These are phyloP conservation scores for Ophraella communa DNA, from an alignment of 2,888 invertebrate genomes.

Conservation along the genomic window DNA sequence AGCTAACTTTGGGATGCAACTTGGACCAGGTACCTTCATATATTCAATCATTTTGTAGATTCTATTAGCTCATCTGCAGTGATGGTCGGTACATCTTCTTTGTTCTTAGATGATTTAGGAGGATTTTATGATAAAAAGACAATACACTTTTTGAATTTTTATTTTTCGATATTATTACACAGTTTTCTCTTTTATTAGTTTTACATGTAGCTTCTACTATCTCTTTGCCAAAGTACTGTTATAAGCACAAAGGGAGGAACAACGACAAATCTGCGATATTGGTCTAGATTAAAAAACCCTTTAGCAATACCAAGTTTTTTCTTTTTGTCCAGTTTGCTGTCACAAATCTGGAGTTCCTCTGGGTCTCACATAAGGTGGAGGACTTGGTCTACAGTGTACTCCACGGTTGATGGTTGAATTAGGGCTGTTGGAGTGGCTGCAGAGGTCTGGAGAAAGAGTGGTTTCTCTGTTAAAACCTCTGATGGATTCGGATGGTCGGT, in stretches of 20 bases:
- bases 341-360: slow-evolving; percentile 65
- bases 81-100: too few species aligned
- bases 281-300: neutral
- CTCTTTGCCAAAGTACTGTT: too few species aligned
- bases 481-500: slow-evolving; percentile 66
- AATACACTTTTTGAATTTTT: neutral
- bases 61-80: too few species aligned
- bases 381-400: slow-evolving; percentile 63
- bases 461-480: slow-evolving; percentile 63
- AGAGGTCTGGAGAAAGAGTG: slow-evolving; percentile 52
- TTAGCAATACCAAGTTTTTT: slow-evolving; percentile 42
- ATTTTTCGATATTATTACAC: neutral
- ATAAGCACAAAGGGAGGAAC: too few species aligned
- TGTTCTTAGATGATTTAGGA: too few species aligned
- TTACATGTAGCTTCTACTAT: too few species aligned
- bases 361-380: slow-evolving; percentile 66
- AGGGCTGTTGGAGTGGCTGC: slow-evolving; percentile 55
- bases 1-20: too few species aligned
- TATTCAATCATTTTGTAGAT: too few species aligned
- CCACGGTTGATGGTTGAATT: slow-evolving; percentile 55
- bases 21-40: too few species aligned
- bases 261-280: neutral
- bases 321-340: slow-evolving; percentile 58
- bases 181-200: neutral
- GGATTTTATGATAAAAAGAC: too few species aligned